Evolutionary conservation across 2,113 vertebrate genomes (phyloP), one percentile per base, ranked within the genome.

Genomic region (Arothron firmamentum): DNA sequence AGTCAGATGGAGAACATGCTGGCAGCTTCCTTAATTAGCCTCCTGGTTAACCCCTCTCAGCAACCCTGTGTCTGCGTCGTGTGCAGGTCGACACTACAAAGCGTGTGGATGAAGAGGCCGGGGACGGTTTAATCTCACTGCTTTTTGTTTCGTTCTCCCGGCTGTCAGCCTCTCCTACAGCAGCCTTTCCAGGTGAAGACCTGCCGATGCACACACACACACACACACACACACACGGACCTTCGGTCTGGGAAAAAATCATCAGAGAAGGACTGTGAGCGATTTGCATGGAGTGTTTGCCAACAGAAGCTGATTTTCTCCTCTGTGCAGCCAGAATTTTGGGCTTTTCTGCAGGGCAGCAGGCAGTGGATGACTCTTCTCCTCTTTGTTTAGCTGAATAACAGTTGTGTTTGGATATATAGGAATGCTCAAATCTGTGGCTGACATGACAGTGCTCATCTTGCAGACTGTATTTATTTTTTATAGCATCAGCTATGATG

Each of bases 1-100:
- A 77, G 75, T 80, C 79, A 77, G 66, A 50, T 67, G 13, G 58
- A 80, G 70, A 78, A 76, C 74, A 68, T 57, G 72, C 72, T 65
- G 48, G 75, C 75, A 75, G 75, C 75, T 79, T 81, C 80, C 68
- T 81, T 87, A 88, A 87, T 88, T 85, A 88, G 78, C 77, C 70
- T 72, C 75, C 75, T 79, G 78, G 82, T 87, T 86, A 86, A 86
- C 80, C 85, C 77, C 72, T 74, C 65, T 77, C 69, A 67, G 63
- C 71, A 70, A 72, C 73, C 56, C 67, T 10, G 1, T 13, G 57
- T 53, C 62, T 68, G 77, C 66, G 71, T 67, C 52, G 64, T 48
- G 56, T 56, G 69, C 72, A 65, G 80, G 79, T 79, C 83, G 65
- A 59, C 51, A 31, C 59, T 72, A 72, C 80, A 82, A 74, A 81